Base-by-base conservation (phyloP, 2,888 invertebrate species). In the Hyposoter dolosus region DNA sequence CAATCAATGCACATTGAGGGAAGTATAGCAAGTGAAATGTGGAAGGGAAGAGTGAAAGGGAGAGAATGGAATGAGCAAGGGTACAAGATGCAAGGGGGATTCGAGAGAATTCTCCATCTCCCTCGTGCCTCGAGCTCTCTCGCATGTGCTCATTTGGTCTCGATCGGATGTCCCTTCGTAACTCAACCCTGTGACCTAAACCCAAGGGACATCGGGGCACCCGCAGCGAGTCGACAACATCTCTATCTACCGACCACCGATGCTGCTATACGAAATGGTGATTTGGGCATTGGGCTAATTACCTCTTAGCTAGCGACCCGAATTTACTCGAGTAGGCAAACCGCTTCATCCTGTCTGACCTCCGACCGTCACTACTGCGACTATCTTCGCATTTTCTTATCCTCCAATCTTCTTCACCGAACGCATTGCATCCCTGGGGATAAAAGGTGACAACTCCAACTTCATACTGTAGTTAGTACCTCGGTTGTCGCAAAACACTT, bases 261-360 rank as follows among this genome's bases (percentile, higher is more conserved):
- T 90, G 89, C 90, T 28, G 23, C 68, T 28, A 35, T 88, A 89
- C 90, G 87, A 88, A 80, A 80, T 86, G 89, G 90, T 92, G 91
- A 93, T 93, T 93, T 92, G 92, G 90, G 89, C 89, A 89, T 87
- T 89, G 90, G 89, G 90, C 93, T 93, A 93, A 93, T 93, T 93
- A 93, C 90, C 90, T 15, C 84, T 82, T 89, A 90, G 91, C 91
- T 90, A 89, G 89, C 90, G 89, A 89, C 86, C 91, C 87, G 87
- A 88, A 91, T 92, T 92, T 91, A 91, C 90, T 92, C 91, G 91
- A 87, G 87, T 82, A 84, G 84, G 87, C 85, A 82, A 68, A 83
- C 82, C 68, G 78, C 75, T 50, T 69, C 72, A 71, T 68, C 71
- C 78, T 69, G 65, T 72, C 79, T 53, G 77, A 78, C 75, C 85